A percentile compares a stretch with the other conserved stretches of the same genome.
Evolutionary conservation across 2,797 vertebrate genomes (phyloP).

Genomic region (Danionella dracula): DNA sequence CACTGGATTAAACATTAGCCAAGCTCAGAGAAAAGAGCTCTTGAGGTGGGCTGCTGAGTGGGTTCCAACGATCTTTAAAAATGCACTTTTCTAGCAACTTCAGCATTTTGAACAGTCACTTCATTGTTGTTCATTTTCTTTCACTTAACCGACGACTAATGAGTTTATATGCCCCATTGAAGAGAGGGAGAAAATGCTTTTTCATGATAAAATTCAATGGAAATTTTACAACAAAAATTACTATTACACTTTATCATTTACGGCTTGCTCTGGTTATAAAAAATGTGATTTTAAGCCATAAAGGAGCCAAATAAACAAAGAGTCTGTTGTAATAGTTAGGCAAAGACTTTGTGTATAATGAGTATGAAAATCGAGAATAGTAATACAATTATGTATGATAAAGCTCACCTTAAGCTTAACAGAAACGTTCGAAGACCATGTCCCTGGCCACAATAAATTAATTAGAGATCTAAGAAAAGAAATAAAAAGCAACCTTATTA

Average conservation of each 20-base stretch:
- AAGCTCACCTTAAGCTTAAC: slow-evolving; percentile 66
- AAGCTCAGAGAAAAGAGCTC: slow-evolving; percentile 65
- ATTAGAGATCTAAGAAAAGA: slow-evolving; percentile 60
- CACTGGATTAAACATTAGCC: slow-evolving; percentile 45
- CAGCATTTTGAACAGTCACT: slow-evolving; percentile 79
- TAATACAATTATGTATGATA: slow-evolving; percentile 45
- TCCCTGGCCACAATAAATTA: slow-evolving; percentile 54
- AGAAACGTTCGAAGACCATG: slow-evolving; percentile 54
- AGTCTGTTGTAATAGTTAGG: too few relatives aligned
- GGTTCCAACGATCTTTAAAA: slow-evolving; percentile 74
- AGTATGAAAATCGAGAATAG: slow-evolving; percentile 32
- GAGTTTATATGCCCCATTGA: slow-evolving; percentile 47
- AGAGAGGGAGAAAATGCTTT: too few relatives aligned
- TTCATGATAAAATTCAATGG: too few relatives aligned
- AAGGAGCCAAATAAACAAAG: too few relatives aligned
- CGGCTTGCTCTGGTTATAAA: too few relatives aligned
- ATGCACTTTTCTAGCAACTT: slow-evolving; percentile 71
- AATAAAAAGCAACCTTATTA: slow-evolving; percentile 4
- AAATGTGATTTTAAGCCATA: too few relatives aligned
- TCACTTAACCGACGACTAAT: slow-evolving; percentile 80
- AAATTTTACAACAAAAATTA: too few relatives aligned
- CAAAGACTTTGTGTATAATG: too few relatives aligned
- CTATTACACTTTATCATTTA: too few relatives aligned
- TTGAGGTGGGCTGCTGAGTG: slow-evolving; percentile 86
- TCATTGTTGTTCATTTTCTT: slow-evolving; percentile 67